These are phyloP conservation scores for Pseudoips prasinana DNA, from an alignment of 2,888 invertebrate species.

Conservation along the genomic window DNA sequence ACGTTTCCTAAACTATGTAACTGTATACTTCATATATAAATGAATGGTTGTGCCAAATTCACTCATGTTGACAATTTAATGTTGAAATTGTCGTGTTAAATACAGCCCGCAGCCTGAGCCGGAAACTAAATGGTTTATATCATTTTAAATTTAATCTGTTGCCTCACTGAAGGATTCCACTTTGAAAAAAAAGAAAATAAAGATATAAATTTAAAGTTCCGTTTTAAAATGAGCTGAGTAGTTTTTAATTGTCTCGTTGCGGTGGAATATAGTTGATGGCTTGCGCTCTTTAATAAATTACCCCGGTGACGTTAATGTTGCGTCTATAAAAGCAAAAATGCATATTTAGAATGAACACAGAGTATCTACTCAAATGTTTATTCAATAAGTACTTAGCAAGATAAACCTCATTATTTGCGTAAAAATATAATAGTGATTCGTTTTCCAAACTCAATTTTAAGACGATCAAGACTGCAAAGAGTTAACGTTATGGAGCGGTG, in stretches of 20 bases:
- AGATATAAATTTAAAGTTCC: constrained; percentile 34
- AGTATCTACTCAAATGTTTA: constrained; percentile 18
- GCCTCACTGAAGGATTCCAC: constrained; percentile 28
- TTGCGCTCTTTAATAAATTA: constrained; percentile 12
- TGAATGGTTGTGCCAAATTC: too few species aligned
- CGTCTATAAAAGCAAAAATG: constrained; percentile 7
- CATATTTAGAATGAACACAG: constrained; percentile 4
- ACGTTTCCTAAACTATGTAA: too few species aligned
- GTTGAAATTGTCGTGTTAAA: too few species aligned
- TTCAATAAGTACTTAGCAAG: constrained; percentile 21
- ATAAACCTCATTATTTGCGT: constrained; percentile 25
- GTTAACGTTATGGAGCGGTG: constrained; percentile 42
- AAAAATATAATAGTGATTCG: constrained; percentile 30
- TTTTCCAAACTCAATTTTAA: constrained; percentile 39
- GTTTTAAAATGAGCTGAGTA: constrained; percentile 28
- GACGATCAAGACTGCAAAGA: constrained; percentile 47
- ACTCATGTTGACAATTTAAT: constrained; percentile 39
- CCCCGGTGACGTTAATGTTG: constrained; percentile 5
- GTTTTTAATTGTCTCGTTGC: constrained; percentile 29
- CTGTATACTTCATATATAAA: too few species aligned
- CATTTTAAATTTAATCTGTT: constrained; percentile 41
- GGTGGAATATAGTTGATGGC: constrained; percentile 9
- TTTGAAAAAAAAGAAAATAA: constrained; percentile 33
- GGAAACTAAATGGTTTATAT: constrained; percentile 36
- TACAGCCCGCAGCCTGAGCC: constrained; percentile 29